A percentile compares a stretch with the other conserved stretches of the same genome.
Conservation (phyloP, 64 coral and sea anemone genomes). For the Dendronephthya gigantea region DNA sequence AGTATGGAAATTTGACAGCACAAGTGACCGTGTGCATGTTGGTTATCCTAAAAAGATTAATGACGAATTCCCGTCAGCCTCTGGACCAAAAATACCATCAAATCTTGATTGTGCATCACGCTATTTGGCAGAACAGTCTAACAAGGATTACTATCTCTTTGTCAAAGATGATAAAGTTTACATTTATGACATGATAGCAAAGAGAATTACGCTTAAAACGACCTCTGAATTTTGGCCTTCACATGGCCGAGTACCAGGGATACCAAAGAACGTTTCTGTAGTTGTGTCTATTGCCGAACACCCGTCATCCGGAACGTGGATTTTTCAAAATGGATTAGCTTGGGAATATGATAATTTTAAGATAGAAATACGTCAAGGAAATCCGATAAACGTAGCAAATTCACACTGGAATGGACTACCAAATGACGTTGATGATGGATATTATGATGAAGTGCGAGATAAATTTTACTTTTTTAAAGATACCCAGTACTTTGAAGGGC, state of each 20-base stretch:
- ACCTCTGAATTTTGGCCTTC: neutral
- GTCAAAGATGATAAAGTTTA: neutral
- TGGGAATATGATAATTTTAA: neutral
- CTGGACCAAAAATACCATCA: neutral
- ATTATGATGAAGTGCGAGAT: neutral
- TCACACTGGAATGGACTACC: neutral
- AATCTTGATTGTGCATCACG: neutral
- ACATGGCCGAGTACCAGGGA: neutral
- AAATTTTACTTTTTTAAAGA: neutral
- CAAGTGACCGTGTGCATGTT: neutral
- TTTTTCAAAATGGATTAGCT: neutral
- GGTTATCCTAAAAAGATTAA: neutral
- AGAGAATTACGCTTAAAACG: neutral
- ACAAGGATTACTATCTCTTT: neutral
- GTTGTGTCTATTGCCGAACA: neutral
- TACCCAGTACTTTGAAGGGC: neutral
- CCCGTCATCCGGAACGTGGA: neutral
- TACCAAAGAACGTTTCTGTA: neutral
- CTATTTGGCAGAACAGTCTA: no score
- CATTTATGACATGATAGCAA: neutral
- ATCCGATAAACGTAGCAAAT: neutral
- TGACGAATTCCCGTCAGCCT: neutral
- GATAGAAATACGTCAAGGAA: neutral
- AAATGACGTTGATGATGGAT: neutral
- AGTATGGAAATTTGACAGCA: neutral